A percentile compares a stretch with the other conserved stretches of the same genome.
Conservation (phyloP, 1,140 invertebrate species). For the Chrysoperla carnea region DNA sequence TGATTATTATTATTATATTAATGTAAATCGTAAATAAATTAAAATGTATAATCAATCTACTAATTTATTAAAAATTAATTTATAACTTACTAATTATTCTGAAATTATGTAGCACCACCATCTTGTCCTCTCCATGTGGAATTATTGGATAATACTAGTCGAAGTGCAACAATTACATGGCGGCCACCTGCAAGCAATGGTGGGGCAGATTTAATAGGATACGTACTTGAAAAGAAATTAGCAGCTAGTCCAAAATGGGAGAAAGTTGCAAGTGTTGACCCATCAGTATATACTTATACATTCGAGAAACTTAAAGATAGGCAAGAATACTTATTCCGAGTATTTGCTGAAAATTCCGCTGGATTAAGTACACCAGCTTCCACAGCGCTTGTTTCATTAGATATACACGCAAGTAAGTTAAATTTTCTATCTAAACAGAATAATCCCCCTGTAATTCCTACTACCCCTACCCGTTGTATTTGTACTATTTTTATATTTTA, state of each 20-base stretch:
- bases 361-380: slow-evolving; percentile 64
- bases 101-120: slow-evolving; percentile 46
- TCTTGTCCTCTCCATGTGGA: slow-evolving; percentile 61
- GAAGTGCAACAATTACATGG: slow-evolving; percentile 76
- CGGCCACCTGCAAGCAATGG: slow-evolving; percentile 66
- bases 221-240: slow-evolving; percentile 82
- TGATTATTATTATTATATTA: no score
- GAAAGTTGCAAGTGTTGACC: slow-evolving; percentile 69
- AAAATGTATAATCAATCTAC: no score
- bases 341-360: slow-evolving; percentile 80
- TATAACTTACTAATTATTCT: slow-evolving; percentile 4
- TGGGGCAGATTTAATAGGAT: slow-evolving; percentile 74
- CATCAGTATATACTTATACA: slow-evolving; percentile 54
- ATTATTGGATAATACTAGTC: slow-evolving; percentile 62
- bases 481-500: slow-evolving; percentile 2
- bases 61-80: no score
- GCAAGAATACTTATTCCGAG: slow-evolving; percentile 76
- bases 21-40: no score
- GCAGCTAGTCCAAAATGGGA: slow-evolving; percentile 66
- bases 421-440: background rate
- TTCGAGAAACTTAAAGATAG: slow-evolving; percentile 79
- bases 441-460: background rate
- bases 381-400: slow-evolving; percentile 65
- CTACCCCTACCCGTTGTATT: background rate
- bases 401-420: slow-evolving; percentile 86